phyloP scores from a whole-genome alignment of 2,797 vertebrate genomes.

The Lepilemur septentrionalis region DNA sequence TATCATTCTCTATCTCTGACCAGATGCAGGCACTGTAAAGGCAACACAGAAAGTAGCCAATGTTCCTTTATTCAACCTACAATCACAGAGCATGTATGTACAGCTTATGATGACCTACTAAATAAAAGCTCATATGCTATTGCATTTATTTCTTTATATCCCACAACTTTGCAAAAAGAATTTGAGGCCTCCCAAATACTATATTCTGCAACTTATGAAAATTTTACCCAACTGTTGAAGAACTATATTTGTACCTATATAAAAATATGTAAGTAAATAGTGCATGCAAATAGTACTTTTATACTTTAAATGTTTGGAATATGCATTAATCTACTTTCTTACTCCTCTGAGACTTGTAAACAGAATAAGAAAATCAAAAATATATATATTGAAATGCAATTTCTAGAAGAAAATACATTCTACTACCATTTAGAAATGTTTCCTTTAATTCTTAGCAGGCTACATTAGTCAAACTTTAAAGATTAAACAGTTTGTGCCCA shows the following conservation, averaged over 20 bases:
- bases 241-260: background rate
- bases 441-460: background rate
- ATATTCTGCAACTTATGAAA: conserved; percentile 43
- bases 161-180: conserved; percentile 16
- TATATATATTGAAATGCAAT: background rate
- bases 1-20: background rate
- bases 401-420: background rate
- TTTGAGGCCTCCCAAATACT: conserved; percentile 19
- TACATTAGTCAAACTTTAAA: conserved; percentile 3
- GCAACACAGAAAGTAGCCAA: background rate
- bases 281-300: background rate
- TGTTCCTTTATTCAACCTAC: background rate
- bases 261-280: conserved; percentile 21
- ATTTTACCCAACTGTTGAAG: conserved; percentile 25
- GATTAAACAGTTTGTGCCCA: background rate
- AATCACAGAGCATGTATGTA: background rate
- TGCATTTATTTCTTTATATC: background rate
- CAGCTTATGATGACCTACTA: background rate
- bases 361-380: background rate
- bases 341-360: background rate
- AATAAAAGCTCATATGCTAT: background rate
- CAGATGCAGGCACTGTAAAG: background rate
- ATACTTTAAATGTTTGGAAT: conserved; percentile 40
- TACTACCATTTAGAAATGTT: conserved; percentile 45
- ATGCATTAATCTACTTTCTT: background rate